A percentile compares a stretch with the other conserved stretches of the same genome.
Conservation (phyloP, 2,113 vertebrate genomes). For the Eurystomus gularis region DNA sequence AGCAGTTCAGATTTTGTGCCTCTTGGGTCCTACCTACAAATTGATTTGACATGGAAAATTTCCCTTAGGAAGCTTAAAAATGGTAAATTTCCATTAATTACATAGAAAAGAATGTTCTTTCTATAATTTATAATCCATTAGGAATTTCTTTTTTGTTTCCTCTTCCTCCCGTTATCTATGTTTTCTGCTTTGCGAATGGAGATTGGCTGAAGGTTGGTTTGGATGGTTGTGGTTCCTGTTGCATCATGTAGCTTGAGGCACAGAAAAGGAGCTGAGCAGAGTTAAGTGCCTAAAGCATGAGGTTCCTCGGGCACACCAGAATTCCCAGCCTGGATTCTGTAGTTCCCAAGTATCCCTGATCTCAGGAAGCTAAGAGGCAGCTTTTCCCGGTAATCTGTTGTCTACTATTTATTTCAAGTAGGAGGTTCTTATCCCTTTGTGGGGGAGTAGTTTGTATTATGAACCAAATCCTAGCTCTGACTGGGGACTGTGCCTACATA, state of each 20-base stretch:
- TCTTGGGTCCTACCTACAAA: conserved; percentile 74
- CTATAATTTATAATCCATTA: conserved; percentile 72
- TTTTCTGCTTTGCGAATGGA: background rate
- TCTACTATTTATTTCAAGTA: background rate
- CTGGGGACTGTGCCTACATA: background rate
- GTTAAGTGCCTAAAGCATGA: background rate
- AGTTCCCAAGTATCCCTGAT: background rate
- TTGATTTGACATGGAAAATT: conserved; percentile 79
- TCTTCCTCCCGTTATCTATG: background rate
- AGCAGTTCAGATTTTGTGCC: conserved; percentile 68
- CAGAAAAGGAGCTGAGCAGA: background rate
- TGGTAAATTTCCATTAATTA: conserved; percentile 83
- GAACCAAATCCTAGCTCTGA: background rate
- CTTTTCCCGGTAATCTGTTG: background rate
- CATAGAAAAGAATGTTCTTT: conserved; percentile 71
- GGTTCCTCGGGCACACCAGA: background rate
- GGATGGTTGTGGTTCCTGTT: background rate
- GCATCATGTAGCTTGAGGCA: background rate
- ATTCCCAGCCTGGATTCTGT: background rate
- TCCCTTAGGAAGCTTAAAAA: conserved; percentile 78
- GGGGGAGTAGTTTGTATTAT: background rate
- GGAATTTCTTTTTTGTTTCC: background rate
- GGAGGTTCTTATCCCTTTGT: background rate
- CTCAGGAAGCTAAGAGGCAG: background rate
- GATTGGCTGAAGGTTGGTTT: background rate